Conservation (phyloP, 2,797 vertebrate species). For the Erethizon dorsatum region DNA sequence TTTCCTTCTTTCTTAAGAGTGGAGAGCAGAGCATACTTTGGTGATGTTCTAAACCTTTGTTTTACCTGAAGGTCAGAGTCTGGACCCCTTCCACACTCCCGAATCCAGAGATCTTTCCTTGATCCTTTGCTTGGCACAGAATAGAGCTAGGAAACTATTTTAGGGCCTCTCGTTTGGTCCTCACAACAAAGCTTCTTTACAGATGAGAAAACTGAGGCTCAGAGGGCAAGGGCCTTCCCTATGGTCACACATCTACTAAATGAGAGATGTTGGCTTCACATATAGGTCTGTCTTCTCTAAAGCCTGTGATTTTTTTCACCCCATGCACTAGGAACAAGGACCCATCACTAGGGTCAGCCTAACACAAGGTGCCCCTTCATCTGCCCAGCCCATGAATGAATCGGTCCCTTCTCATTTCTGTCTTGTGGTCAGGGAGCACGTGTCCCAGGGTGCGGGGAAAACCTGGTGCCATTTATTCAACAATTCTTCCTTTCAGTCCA, state of each 20-base stretch:
- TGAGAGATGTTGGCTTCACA: background rate
- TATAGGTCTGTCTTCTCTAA: background rate
- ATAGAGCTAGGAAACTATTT: background rate
- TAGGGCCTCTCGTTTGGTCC: background rate
- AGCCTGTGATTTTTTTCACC: background rate
- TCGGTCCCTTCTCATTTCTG: background rate
- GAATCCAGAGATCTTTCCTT: background rate
- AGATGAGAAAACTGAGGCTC: conserved; percentile 25
- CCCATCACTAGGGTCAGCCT: background rate
- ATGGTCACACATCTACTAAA: background rate
- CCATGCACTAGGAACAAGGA: background rate
- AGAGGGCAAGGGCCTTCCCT: background rate
- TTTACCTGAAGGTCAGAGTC: background rate
- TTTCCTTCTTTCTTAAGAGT: background rate
- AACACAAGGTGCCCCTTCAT: background rate
- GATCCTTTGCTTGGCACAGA: background rate
- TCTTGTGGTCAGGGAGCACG: background rate
- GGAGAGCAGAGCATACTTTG: background rate
- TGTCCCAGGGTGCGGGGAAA: conserved; percentile 40
- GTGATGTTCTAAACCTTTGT: background rate
- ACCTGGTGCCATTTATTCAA: conserved; percentile 26
- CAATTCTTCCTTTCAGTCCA: conserved; percentile 65
- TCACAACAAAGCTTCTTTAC: background rate
- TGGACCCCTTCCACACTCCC: background rate
- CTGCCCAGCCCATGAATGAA: background rate